Base-by-base conservation (phyloP, 2,888 invertebrate species). In the Cosmopolites sordidus region DNA sequence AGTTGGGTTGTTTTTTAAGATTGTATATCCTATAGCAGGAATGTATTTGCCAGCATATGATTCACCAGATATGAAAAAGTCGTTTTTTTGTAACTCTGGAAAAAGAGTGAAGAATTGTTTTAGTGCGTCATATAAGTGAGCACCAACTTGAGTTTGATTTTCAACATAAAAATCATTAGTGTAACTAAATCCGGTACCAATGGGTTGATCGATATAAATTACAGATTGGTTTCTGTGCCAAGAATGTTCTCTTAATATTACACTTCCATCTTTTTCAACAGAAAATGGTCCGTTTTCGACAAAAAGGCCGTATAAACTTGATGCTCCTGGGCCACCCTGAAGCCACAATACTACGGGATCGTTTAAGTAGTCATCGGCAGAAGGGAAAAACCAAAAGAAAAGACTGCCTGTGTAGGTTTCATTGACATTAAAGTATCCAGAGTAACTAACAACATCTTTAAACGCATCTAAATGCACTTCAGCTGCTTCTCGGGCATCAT, bases 201-300 rank as follows among this genome's bases (percentile, higher is more conserved):
- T 94, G 0, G 95, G 95, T 71, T 92, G 95, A 71, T 96, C 95
- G 49, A 96, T 87, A 69, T 90, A 96, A 45, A 96, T 79, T 33
- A 95, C 73, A 60, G 87, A 85, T 69, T 90, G 89, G 9, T 82
- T 83, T 38, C 80, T 75, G 51, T 83, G 86, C 95, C 95, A 96
- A 8, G 87, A 48, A 61, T 84, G 84, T 62, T 86, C 80, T 30
- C 89, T 79, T 52, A 79, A 71, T 70, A 62, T 73, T 54, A 73
- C 55, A 43, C 65, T 68, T 1, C 68, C 64, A 2, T 52, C 60
- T 8, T 60, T 58, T 40, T 77, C 76, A 1, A 85, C 75, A 41
- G 70, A 65, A 60, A 84, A 81, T 0, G 93, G 93, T 0, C 93
- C 88, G 66, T 90, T 86, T 72, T 93, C 92, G 0, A 82, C 80